Evolutionary conservation across 2,888 invertebrate genomes (phyloP).

Genomic region (Eulithis testata): DNA sequence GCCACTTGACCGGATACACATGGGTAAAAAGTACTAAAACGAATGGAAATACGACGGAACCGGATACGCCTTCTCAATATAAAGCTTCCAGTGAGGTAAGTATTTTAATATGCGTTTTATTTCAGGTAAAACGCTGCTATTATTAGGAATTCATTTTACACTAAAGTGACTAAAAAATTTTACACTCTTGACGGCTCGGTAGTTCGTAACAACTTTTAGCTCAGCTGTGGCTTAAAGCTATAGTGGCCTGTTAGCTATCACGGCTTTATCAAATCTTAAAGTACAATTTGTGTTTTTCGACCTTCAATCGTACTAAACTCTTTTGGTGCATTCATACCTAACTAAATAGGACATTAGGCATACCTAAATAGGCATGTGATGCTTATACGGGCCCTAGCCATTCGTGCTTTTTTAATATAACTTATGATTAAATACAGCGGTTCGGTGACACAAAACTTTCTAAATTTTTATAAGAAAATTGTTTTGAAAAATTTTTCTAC

Average conservation of each 20-base stretch:
- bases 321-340: slow-evolving; percentile 47
- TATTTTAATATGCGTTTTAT: too few species aligned
- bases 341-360: slow-evolving; percentile 37
- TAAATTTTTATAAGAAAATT: slow-evolving; percentile 23
- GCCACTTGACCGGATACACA: too few species aligned
- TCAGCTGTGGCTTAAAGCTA: too few species aligned
- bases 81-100: too few species aligned
- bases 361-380: slow-evolving; percentile 67
- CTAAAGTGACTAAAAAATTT: not conserved
- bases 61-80: too few species aligned
- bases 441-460: slow-evolving; percentile 41
- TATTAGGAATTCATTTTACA: slow-evolving; percentile 20
- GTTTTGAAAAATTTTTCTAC: not conserved
- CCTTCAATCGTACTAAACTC: slow-evolving; percentile 29
- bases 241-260: too few species aligned
- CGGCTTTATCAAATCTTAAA: slow-evolving; percentile 24
- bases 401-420: slow-evolving; percentile 72
- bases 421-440: slow-evolving; percentile 50
- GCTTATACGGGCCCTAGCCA: slow-evolving; percentile 67
- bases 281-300: slow-evolving; percentile 40
- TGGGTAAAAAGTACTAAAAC: too few species aligned
- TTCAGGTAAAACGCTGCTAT: too few species aligned
- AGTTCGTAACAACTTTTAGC: too few species aligned
- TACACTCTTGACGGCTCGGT: too few species aligned
- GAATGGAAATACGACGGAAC: too few species aligned